Evolutionary conservation across 2,113 vertebrate genomes (phyloP).

Genomic region (Cyprinodon variegatus): DNA sequence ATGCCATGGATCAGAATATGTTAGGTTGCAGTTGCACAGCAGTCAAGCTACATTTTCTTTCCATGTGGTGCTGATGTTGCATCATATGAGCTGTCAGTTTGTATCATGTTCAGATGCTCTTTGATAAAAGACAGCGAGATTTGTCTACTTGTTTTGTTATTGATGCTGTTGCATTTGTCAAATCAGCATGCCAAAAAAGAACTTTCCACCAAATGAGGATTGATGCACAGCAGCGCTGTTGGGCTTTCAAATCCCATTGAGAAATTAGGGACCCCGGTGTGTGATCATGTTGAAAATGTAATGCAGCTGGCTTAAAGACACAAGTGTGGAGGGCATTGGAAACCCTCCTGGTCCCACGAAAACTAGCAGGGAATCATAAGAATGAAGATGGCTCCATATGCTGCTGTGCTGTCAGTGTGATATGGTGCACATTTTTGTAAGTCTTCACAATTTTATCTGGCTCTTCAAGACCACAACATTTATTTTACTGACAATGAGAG

Average conservation of each 20-base stretch:
- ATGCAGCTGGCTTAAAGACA: slow-evolving; percentile 4
- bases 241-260: background rate
- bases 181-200: background rate
- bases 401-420: background rate
- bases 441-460: slow-evolving; percentile 18
- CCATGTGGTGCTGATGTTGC: background rate
- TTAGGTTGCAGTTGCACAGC: background rate
- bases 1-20: background rate
- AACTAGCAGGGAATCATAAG: slow-evolving; percentile 17
- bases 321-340: slow-evolving; percentile 4
- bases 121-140: background rate
- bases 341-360: slow-evolving; percentile 14
- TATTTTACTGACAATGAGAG: background rate
- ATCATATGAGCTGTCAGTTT: background rate
- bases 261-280: background rate
- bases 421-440: slow-evolving; percentile 21
- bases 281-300: background rate
- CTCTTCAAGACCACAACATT: slow-evolving; percentile 16
- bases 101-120: background rate
- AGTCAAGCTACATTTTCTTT: background rate
- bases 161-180: background rate
- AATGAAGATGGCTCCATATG: background rate
- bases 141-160: background rate
- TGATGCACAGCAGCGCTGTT: background rate
- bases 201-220: slow-evolving; percentile 1